Evolutionary conservation across 2,888 invertebrate genomes (phyloP).

Genomic region (Zele albiditarsus): DNA sequence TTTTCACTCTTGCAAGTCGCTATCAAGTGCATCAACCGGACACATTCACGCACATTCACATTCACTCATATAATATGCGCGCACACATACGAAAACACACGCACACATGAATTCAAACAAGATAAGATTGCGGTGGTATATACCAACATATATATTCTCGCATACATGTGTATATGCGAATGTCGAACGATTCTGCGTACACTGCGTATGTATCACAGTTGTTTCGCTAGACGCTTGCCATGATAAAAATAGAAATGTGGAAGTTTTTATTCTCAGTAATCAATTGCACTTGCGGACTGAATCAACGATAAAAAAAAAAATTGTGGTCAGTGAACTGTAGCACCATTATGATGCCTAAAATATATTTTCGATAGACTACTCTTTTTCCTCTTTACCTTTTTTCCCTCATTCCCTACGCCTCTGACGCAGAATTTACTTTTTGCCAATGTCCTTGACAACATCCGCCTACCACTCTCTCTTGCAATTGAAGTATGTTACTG

Average conservation of each 20-base stretch:
- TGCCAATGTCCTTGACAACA: conserved; percentile 43
- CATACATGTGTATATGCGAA: conserved; percentile 7
- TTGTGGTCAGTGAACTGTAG: conserved; percentile 26
- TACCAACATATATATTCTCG: conserved; percentile 6
- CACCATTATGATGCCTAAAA: not conserved
- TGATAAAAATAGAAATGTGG: conserved; percentile 52
- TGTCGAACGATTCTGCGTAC: conserved; percentile 23
- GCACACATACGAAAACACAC: not conserved
- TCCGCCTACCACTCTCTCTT: conserved; percentile 31
- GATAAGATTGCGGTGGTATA: conserved; percentile 32
- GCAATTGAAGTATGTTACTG: not conserved
- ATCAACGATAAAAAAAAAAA: conserved; percentile 34
- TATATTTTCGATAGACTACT: not conserved
- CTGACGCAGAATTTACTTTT: conserved; percentile 28
- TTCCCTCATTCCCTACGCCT: not conserved
- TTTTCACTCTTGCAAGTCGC: conserved; percentile 32
- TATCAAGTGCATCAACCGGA: conserved; percentile 43
- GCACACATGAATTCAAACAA: conserved; percentile 2
- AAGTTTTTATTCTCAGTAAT: conserved; percentile 43
- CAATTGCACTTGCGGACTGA: conserved; percentile 29
- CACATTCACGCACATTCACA: conserved; percentile 26
- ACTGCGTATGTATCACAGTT: not conserved
- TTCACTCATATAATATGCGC: not conserved
- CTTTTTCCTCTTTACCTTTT: not conserved
- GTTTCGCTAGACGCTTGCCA: conserved; percentile 41